Evolutionary conservation across 2,888 invertebrate genomes (phyloP), one percentile per base, ranked within the genome.

Genomic region (Cerastoderma edule): DNA sequence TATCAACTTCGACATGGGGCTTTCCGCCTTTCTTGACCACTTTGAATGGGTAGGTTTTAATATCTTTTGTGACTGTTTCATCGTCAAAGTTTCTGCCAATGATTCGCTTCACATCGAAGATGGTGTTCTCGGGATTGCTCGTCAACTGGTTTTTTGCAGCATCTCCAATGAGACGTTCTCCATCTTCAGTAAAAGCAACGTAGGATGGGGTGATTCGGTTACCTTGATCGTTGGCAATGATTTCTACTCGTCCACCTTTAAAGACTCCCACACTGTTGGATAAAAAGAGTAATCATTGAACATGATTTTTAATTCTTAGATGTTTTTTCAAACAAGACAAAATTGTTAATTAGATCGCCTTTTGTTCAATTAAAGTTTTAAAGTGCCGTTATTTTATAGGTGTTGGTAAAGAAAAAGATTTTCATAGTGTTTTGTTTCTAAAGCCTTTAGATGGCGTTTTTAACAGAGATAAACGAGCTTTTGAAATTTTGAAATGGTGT

Each of bases 111-210:
- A 98, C 98, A 93, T 99, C 99, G 92, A 99, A 99, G 19, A 99
- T 96, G 0, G 99, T 99, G 93, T 99, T 99, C 92, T 99, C 99
- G 0, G 99, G 99, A 94, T 99, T 99, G 74, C 97, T 97, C 53
- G 99, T 99, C 90, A 99, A 94, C 94, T 99, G 99, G 94, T 99
- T 99, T 94, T 99, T 99, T 83, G 99, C 99, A 35, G 99, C 98
- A 93, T 99, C 99, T 89, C 99, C 99, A 85, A 99, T 99, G 54
- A 99, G 95, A 92, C 98, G 96, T 93, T 98, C 98, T 32, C 97
- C 98, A 87, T 99, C 98, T 35, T 95, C 95, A 0, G 98, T 99
- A 93, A 99, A 99, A 8, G 98, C 99, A 66, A 99, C 99, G 92
- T 98, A 99, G 0, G 98, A 98, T 22, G 99, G 99, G 2, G 99